A percentile compares a stretch with the other conserved stretches of the same genome.
Conservation (phyloP, 2,888 invertebrate genomes). For the Zele albiditarsus region DNA sequence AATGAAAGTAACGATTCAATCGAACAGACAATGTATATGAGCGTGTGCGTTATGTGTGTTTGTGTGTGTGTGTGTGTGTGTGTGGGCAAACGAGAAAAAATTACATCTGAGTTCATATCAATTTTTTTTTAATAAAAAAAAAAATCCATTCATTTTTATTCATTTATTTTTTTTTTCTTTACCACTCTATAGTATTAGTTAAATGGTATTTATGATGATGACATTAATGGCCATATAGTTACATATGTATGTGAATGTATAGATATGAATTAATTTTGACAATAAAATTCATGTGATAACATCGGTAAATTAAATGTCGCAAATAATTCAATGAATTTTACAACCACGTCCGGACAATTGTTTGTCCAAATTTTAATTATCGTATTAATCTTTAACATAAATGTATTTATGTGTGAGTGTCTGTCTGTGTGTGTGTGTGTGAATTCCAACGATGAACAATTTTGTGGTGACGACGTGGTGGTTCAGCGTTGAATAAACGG, state of each 20-base stretch:
- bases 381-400: background rate
- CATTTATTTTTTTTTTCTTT: background rate
- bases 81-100: background rate
- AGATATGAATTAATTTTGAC: background rate
- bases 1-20: constrained; percentile 24
- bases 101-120: background rate
- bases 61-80: background rate
- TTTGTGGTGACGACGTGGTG: background rate
- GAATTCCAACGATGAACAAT: background rate
- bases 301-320: background rate
- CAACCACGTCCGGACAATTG: background rate
- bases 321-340: background rate
- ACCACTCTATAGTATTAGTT: no score
- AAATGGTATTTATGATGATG: background rate
- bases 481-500: background rate
- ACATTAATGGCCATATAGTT: background rate
- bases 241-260: background rate
- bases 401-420: background rate
- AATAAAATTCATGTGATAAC: background rate
- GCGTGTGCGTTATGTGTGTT: background rate
- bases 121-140: background rate
- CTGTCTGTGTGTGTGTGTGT: background rate
- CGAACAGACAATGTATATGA: background rate
- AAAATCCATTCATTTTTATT: background rate
- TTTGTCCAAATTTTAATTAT: constrained; percentile 4